A percentile compares a stretch with the other conserved stretches of the same genome.
phyloP scores from a whole-genome alignment of 2,113 vertebrate genomes.

The Bujurquina vittata region DNA sequence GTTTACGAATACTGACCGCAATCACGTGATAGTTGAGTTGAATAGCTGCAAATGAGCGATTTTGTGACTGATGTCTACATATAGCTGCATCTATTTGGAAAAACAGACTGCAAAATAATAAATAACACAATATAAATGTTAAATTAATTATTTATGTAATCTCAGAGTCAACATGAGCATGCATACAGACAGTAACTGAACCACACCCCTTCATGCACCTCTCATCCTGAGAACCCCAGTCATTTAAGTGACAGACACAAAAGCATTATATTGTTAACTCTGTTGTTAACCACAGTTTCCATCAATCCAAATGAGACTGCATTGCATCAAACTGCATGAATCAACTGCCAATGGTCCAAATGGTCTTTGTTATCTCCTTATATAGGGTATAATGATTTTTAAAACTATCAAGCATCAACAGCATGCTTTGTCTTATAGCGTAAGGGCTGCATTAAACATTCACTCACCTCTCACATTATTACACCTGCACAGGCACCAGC shows the following conservation, averaged over 20 bases:
- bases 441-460: slow-evolving; percentile 18
- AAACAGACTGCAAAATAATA: not conserved
- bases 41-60: not conserved
- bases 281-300: slow-evolving; percentile 2
- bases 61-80: not conserved
- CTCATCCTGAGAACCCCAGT: slow-evolving; percentile 15
- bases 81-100: not conserved
- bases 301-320: not conserved
- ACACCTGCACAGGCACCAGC: slow-evolving; percentile 7
- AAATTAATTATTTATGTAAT: slow-evolving; percentile 13
- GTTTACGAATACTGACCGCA: not conserved
- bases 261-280: not conserved
- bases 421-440: not conserved
- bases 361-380: not conserved
- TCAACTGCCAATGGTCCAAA: not conserved
- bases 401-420: not conserved
- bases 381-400: not conserved
- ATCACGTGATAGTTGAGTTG: not conserved
- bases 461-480: not conserved
- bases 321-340: not conserved
- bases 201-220: not conserved
- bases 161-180: not conserved
- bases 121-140: not conserved
- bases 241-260: not conserved
- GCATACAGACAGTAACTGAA: not conserved